Conservation (phyloP, 2,113 vertebrate species). For the Nerophis lumbriciformis region DNA sequence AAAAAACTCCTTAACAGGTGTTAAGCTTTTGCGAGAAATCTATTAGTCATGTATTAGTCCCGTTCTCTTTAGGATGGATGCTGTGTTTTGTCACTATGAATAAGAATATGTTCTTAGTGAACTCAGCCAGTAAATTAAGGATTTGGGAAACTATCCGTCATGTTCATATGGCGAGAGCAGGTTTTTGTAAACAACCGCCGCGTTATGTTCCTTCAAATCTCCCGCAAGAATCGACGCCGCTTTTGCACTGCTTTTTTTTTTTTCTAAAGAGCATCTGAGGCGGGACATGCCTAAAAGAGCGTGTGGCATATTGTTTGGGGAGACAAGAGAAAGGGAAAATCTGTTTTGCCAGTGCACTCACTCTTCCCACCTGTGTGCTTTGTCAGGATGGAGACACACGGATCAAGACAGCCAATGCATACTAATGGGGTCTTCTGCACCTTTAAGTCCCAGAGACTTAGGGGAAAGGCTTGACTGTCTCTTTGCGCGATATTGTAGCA, state of each 20-base stretch:
- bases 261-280: not conserved
- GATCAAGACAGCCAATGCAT: slow-evolving; percentile 43
- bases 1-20: slow-evolving; percentile 38
- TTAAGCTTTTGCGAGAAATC: slow-evolving; percentile 35
- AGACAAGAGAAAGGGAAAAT: slow-evolving; percentile 36
- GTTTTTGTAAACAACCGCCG: slow-evolving; percentile 31
- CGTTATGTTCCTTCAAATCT: slow-evolving; percentile 23
- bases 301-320: slow-evolving; percentile 36
- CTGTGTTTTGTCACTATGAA: slow-evolving; percentile 42
- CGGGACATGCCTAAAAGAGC: slow-evolving; percentile 6
- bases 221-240: slow-evolving; percentile 6
- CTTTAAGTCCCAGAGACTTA: slow-evolving; percentile 33
- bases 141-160: slow-evolving; percentile 36
- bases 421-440: slow-evolving; percentile 38
- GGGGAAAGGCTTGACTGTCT: slow-evolving; percentile 44
- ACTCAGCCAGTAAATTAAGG: slow-evolving; percentile 58
- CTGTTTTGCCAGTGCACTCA: slow-evolving; percentile 40
- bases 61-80: slow-evolving; percentile 38
- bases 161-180: slow-evolving; percentile 34
- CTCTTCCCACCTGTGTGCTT: slow-evolving; percentile 55
- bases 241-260: not conserved
- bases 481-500: slow-evolving; percentile 32
- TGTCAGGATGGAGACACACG: slow-evolving; percentile 40
- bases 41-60: slow-evolving; percentile 30
- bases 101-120: slow-evolving; percentile 54